Base-by-base conservation (phyloP, 2,888 invertebrate species). In the Schrankia costaestrigalis region DNA sequence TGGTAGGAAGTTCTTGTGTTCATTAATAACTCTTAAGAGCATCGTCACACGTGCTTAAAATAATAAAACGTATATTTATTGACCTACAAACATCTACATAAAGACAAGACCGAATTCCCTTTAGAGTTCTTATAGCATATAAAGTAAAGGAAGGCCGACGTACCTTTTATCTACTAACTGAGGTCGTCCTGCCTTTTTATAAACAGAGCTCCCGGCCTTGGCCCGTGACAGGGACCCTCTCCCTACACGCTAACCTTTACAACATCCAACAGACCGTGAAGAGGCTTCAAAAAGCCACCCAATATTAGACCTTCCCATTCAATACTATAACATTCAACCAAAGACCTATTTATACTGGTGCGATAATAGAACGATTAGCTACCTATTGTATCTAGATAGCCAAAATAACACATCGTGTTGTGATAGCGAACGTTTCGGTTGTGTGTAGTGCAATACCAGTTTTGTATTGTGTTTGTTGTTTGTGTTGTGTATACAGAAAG, bases 321-420 rank as follows among this genome's bases (percentile, higher is more conserved):
- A 41, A 48, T 37, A 40, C 29, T 35, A 44, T 46, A 15, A 23
- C 25, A 45, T 46, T 35, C 34, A 24, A 47, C 41, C 44, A 37
- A 47, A 54, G 68, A 26, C 37, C 68, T 46, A 34, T 58, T 61
- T 58, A 62, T 41, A 50, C 31, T 67, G 65, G 71, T 39, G 52
- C 15, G 30, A 41, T 44, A 49, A 44, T 47, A 33, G 42, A 46
- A 51, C 57, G 61, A 69, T 70, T 69, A 63, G 50, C 49, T 56
- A 58, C 14, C 22, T 33, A 24, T 40, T 43, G 27, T 35, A 43
- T 63, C 59, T 64, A 68, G 48, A 53, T 55, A 58, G 50, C 65
- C 65, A 50, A 67, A 80, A 79, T 80, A 81, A 71, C 78, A 81
- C 64, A 78, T 45, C 46, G 67, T 61, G 58, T 63, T 61, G 56